Base-by-base conservation (phyloP, 2,888 invertebrate genomes). In the Glaucopsyche alexis region DNA sequence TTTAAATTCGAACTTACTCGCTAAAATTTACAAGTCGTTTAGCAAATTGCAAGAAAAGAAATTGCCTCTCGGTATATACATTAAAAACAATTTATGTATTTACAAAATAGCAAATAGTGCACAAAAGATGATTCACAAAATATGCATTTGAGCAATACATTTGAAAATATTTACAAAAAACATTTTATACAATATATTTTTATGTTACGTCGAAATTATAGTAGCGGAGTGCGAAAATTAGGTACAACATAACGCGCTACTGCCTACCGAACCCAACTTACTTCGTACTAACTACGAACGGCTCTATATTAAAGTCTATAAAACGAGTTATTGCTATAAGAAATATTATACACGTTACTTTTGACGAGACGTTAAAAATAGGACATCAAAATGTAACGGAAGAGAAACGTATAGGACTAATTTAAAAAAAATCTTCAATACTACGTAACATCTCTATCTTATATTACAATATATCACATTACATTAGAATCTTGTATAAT, bases 131-230 rank as follows among this genome's bases (percentile, higher is more conserved):
- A 88, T 87, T 92, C 92, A 92, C 89, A 92, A 92, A 92, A 92
- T 92, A 92, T 91, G 90, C 91, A 89, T 91, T 92, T 92, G 92
- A 92, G 92, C 92, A 92, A 91, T 90, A 91, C 85, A 83, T 89
- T 89, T 88, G 80, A 87, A 86, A 88, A 86, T 89, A 89, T 91
- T 89, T 91, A 90, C 89, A 91, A 85, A 87, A 89, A 89, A 87
- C 85, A 84, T 86, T 84, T 85, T 74, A 66, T 86, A 87, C 81
- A 85, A 77, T 78, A 78, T 76, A 77, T 78, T 78, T 81, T 78
- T 81, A 79, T 80, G 78, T 78, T 78, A 80, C 81, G 74, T 76
- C 75, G 74, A 79, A 78, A 79, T 76, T 60, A 78, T 75, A 79
- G 52, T 76, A 78, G 80, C 78, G 74, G 74, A 77, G 79, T 77